Base-by-base conservation (phyloP, 2,113 vertebrate species). In the Pseudopodoces humilis region DNA sequence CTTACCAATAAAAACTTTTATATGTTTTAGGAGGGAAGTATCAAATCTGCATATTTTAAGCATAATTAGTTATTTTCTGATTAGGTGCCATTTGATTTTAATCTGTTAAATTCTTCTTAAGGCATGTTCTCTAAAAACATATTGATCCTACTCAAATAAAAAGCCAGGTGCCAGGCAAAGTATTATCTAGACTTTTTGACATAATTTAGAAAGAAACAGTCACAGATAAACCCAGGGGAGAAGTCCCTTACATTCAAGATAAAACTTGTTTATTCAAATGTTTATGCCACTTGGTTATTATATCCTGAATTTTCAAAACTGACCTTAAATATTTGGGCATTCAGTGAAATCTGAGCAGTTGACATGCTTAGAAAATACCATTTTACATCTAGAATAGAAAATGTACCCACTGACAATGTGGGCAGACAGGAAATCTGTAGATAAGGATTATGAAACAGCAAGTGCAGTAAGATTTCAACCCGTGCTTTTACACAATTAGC, bases 341-440 rank as follows among this genome's bases (percentile, higher is more conserved):
- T 83, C 27, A 27, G 53, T 60, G 62, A 92, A 89, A 94, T 24
- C 31, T 17, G 49, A 82, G 49, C 24, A 85, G 28, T 5, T 90
- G 53, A 79, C n/a, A 25, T 37, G 50, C 49, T 90, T 68, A 64
- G 62, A 88, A 89, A 94, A 96, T 65, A 76, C 28, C 49, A 30
- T 20, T 33, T 21, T 68, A 60, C 7, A 76, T 76, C 75, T 64
- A 67, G 52, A 92, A 76, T 1, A 80, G 88, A 75, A 79, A 90
- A 85, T 76, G 58, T 52, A 63, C 7, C 60, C 52, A 35, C 53
- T 94, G 83, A 86, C 88, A 89, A 93, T 75, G 88, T 52, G 27
- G 88, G 86, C 62, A 88, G 93, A 94, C 95, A 96, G 69, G 95
- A 93, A 81, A 75, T 25, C 47, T 88, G 74, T 24, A 95, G 86